Evolutionary conservation across 2,797 vertebrate genomes (phyloP).

Genomic region (Enteromius paludinosus): DNA sequence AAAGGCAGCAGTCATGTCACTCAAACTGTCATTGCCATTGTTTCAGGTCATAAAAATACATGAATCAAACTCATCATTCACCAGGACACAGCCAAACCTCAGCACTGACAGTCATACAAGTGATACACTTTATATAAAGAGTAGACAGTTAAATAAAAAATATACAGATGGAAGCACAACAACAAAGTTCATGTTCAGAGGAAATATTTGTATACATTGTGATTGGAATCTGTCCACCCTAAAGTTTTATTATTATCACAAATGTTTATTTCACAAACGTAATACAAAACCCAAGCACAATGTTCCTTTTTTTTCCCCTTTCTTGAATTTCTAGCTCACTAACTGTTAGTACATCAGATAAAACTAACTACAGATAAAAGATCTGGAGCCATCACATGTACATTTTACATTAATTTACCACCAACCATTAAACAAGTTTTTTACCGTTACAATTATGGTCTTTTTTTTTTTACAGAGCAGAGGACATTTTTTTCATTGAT

Average conservation of each 20-base stretch:
- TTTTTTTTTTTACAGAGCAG: too few relatives aligned
- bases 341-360: background rate
- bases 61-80: constrained; percentile 54
- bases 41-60: constrained; percentile 52
- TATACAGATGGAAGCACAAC: background rate
- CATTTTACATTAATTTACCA: too few relatives aligned
- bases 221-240: background rate
- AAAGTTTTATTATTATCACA: background rate
- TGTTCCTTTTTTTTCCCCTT: too few relatives aligned
- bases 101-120: constrained; percentile 31
- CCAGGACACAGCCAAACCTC: constrained; percentile 22
- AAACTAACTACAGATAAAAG: background rate
- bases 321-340: background rate
- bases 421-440: too few relatives aligned
- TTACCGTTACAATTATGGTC: too few relatives aligned
- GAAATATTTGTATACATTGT: background rate
- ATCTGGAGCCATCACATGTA: background rate
- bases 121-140: constrained; percentile 46
- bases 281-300: background rate
- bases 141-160: constrained; percentile 8
- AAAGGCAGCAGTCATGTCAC: constrained; percentile 35
- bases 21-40: constrained; percentile 51
- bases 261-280: background rate
- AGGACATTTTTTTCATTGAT: too few relatives aligned
- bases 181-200: background rate